phyloP scores from a whole-genome alignment of 2,113 vertebrate genomes.

The rat (Rattus norvegicus) region DNA sequence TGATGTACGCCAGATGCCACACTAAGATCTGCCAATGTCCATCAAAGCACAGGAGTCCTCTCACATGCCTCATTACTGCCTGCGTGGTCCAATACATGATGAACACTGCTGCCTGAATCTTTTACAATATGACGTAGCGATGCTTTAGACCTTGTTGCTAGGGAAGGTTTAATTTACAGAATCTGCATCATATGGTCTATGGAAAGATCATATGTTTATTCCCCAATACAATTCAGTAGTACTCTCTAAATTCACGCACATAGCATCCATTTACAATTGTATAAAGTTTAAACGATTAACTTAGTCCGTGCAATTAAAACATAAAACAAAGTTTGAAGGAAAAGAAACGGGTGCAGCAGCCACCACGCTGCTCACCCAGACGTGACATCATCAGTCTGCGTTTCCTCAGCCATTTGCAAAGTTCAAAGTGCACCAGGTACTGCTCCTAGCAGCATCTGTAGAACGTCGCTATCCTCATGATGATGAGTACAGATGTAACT shows the following conservation, averaged over 20 bases:
- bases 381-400: background rate
- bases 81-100: background rate
- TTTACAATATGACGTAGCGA: rapidly evolving
- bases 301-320: background rate
- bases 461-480: background rate
- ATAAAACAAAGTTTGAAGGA: background rate
- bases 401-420: background rate
- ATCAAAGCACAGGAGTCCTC: background rate
- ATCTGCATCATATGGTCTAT: background rate
- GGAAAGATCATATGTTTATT: background rate
- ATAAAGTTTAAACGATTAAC: background rate
- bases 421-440: background rate
- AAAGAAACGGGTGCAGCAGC: background rate
- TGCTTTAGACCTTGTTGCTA: background rate
- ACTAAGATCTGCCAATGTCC: background rate
- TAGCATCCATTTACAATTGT: background rate
- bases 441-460: background rate
- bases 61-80: rapidly evolving
- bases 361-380: background rate
- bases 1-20: background rate
- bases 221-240: background rate
- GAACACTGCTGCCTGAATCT: background rate
- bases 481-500: background rate
- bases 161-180: background rate
- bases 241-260: background rate